phyloP scores from a whole-genome alignment of 2,797 vertebrate species.

The Meriones psammophilus region DNA sequence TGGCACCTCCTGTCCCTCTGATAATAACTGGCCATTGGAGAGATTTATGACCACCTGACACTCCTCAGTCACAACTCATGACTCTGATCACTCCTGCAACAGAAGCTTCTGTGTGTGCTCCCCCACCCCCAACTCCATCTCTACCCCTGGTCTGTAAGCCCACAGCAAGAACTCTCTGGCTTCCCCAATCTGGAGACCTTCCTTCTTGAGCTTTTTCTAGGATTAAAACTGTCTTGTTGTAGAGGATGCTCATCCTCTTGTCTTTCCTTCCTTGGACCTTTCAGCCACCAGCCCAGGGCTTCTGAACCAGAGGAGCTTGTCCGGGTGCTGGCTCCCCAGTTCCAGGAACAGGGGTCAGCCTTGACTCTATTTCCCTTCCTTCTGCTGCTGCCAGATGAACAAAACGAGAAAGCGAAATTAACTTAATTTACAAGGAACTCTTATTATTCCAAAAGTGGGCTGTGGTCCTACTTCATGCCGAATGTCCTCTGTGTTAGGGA shows the following conservation, averaged over 20 bases:
- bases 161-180: neutral
- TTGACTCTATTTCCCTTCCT: neutral
- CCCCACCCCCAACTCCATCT: neutral
- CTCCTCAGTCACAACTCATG: neutral
- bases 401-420: neutral
- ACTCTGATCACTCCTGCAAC: neutral
- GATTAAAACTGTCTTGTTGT: neutral
- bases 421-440: neutral
- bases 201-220: neutral
- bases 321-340: neutral
- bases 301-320: neutral
- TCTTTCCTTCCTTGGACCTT: neutral
- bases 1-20: neutral
- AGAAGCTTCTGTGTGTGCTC: neutral
- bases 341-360: neutral
- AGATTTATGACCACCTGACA: neutral
- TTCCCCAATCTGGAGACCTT: neutral
- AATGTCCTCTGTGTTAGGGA: no score
- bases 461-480: neutral
- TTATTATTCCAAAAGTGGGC: neutral
- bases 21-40: neutral
- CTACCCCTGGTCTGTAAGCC: neutral
- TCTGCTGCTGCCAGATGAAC: neutral
- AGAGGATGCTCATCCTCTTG: neutral
- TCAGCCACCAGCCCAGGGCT: neutral